Evolutionary conservation across 2,113 vertebrate species (phyloP), one percentile per base, ranked within the genome.

Genomic region (Perccottus glenii): DNA sequence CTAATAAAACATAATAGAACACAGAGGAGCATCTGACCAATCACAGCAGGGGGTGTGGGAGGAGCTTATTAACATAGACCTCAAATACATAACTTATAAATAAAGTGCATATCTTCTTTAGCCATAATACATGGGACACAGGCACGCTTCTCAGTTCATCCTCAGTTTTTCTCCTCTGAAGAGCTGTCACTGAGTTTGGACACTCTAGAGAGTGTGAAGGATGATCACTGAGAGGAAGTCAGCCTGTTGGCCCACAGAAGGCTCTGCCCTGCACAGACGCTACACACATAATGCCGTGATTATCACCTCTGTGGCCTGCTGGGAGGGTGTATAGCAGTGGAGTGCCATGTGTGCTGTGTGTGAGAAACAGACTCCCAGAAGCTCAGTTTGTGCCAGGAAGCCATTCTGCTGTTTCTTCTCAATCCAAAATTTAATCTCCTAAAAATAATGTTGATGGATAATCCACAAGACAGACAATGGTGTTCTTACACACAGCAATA

Each of bases 221-320:
- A 27, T 19, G 44, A 70, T 49, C 49, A 19, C 60, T 69, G 15
- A 57, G 43, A 57, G 46, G 32, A 58, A 73, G 64, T 61, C 59
- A 40, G 55, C 2, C 58, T 64, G 77, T 79, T 42, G 68, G 57
- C 73, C 62, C 47, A 32, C 79, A 81, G 38, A 56, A 69, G 55
- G 63, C 66, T 45, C 38, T 1, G 52, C 40, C 67, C 45, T 32
- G 60, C 65, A 70, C 85, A 81, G 77, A 82, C 33, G 63, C 70
- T 56, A 48, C 55, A 45, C 16, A 45, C 11, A 63, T 67, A 80
- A 78, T 47, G 73, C 62, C 52, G 51, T 50, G 75, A 86, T 86
- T 75, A 80, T 75, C 80, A 72, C 81, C 79, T 81, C 45, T 50
- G 40, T 60, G 9, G 60, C 84, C 76, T 68, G 64, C 64, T 77